These are phyloP conservation scores for Eurytoma californica DNA, from an alignment of 2,888 invertebrate genomes.

Conservation along the genomic window DNA sequence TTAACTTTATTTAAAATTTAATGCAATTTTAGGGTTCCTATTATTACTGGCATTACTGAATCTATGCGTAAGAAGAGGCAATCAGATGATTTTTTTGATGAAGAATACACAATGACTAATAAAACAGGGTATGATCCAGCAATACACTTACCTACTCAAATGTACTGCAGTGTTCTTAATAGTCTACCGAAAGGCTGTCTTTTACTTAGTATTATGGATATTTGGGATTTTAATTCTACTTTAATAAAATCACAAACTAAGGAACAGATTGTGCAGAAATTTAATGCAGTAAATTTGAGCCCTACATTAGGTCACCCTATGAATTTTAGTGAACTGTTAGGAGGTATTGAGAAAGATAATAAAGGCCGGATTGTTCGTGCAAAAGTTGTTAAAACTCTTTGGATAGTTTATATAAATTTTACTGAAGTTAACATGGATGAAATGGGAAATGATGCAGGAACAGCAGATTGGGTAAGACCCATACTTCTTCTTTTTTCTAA, in stretches of 20 bases:
- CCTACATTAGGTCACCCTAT: constrained; percentile 81
- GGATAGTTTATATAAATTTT: constrained; percentile 83
- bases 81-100: constrained; percentile 68
- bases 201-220: constrained; percentile 81
- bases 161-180: constrained; percentile 82
- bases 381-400: constrained; percentile 79
- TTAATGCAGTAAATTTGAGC: constrained; percentile 80
- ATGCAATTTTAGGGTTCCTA: constrained; percentile 67
- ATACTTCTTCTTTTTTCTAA: constrained; percentile 14
- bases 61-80: constrained; percentile 59
- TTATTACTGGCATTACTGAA: constrained; percentile 61
- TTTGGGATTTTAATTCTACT: constrained; percentile 81
- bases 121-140: constrained; percentile 77
- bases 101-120: constrained; percentile 61
- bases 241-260: constrained; percentile 78
- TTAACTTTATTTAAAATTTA: constrained; percentile 33
- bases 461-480: constrained; percentile 83
- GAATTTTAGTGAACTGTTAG: constrained; percentile 80
- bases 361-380: constrained; percentile 81
- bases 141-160: constrained; percentile 77
- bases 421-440: constrained; percentile 80
- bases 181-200: constrained; percentile 80
- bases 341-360: constrained; percentile 78
- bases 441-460: constrained; percentile 84
- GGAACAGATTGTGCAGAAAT: constrained; percentile 79